phyloP scores from a whole-genome alignment of 1,140 invertebrate genomes.

The Scaptodrosophila lebanonensis region DNA sequence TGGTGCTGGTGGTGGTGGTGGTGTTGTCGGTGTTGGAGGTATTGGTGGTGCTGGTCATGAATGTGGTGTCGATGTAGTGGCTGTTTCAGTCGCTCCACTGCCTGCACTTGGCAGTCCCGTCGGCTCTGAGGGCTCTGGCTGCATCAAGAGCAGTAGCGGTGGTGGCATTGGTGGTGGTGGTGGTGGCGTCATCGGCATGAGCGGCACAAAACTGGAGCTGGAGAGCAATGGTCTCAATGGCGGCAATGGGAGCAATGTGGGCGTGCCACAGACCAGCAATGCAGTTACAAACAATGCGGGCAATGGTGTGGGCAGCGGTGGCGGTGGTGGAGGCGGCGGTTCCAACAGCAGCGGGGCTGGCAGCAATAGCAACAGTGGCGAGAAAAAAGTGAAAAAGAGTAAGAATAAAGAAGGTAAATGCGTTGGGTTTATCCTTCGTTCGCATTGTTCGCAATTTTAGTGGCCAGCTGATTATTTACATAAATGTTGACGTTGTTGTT shows the following conservation, averaged over 20 bases:
- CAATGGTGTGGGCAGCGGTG: background rate
- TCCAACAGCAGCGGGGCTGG: slow-evolving; percentile 38
- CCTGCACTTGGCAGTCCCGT: slow-evolving; percentile 20
- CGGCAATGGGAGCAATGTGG: background rate
- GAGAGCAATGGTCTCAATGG: background rate
- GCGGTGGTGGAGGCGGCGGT: slow-evolving; percentile 1
- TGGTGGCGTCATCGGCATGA: no score
- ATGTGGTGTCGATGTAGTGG: no score
- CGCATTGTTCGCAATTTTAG: slow-evolving; percentile 64
- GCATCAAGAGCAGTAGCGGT: slow-evolving; percentile 5
- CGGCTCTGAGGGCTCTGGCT: slow-evolving; percentile 27
- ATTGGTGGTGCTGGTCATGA: slow-evolving; percentile 24
- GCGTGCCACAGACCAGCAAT: background rate
- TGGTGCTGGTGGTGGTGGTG: background rate
- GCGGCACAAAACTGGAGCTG: no score
- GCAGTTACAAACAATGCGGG: no score
- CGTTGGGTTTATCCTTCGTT: slow-evolving; percentile 74
- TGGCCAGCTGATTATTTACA: slow-evolving; percentile 18
- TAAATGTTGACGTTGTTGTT: slow-evolving; percentile 14
- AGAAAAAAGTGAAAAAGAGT: slow-evolving; percentile 77
- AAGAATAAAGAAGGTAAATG: slow-evolving; percentile 77
- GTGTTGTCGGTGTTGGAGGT: background rate
- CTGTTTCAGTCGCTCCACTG: no score
- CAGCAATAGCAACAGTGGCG: slow-evolving; percentile 66
- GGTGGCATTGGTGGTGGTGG: no score